Evolutionary conservation across 2,888 invertebrate genomes (phyloP).

Genomic region (Sicus ferrugineus): DNA sequence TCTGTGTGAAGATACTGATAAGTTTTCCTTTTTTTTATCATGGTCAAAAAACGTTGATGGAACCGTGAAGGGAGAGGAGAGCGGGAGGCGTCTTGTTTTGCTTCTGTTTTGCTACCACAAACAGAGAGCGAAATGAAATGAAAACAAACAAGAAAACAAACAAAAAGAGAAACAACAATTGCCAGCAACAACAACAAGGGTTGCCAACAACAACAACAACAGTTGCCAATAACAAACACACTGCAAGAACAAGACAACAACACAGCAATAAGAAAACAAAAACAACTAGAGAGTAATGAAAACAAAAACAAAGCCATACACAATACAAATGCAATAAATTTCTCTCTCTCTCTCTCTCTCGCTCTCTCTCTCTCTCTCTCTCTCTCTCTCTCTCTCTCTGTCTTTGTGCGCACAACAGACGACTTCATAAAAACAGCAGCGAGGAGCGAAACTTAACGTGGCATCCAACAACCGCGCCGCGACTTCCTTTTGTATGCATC

Average conservation of each 20-base stretch:
- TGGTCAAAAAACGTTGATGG: too few relatives aligned
- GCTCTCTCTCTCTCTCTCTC: too few relatives aligned
- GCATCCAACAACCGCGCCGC: too few relatives aligned
- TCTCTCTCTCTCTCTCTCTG: too few relatives aligned
- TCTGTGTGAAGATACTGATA: too few relatives aligned
- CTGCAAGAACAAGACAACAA: not conserved
- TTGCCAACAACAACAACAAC: constrained; percentile 3
- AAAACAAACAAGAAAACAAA: constrained; percentile 6
- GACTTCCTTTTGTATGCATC: not conserved
- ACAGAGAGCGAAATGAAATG: not conserved
- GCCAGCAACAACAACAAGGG: not conserved
- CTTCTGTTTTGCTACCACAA: too few relatives aligned
- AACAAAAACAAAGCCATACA: not conserved
- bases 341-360: constrained; percentile 32
- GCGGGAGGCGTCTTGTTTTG: too few relatives aligned
- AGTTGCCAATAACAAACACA: too few relatives aligned
- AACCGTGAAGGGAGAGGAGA: too few relatives aligned
- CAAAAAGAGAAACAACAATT: not conserved
- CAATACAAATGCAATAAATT: constrained; percentile 33
- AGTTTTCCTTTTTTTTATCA: too few relatives aligned
- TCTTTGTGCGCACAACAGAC: too few relatives aligned
- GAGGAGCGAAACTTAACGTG: not conserved
- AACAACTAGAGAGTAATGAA: not conserved
- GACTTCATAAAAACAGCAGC: constrained; percentile 34
- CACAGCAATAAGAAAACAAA: not conserved